Evolutionary conservation across 2,888 invertebrate genomes (phyloP).

Genomic region (Eupithecia abbreviata): DNA sequence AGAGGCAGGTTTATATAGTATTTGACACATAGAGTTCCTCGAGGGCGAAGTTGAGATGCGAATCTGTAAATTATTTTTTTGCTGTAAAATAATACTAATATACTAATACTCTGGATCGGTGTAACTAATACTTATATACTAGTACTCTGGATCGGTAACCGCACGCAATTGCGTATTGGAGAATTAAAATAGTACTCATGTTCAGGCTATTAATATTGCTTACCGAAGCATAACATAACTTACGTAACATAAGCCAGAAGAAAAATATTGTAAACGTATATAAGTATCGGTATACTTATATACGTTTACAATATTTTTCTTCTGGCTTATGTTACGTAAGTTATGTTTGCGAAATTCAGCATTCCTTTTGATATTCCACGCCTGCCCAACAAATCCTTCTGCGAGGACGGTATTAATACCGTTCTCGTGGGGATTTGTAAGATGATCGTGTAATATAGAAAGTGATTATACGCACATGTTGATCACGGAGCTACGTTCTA

Average conservation of each 20-base stretch:
- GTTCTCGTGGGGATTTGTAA: slow-evolving; percentile 1
- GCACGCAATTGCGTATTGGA: neutral
- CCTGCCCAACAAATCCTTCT: slow-evolving; percentile 5
- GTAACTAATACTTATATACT: too few species aligned
- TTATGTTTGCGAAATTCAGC: neutral
- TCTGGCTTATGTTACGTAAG: neutral
- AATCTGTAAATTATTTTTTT: too few species aligned
- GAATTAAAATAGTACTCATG: neutral
- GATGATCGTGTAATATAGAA: neutral
- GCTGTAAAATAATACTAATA: too few species aligned
- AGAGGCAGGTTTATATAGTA: too few species aligned
- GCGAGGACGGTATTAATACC: slow-evolving; percentile 8
- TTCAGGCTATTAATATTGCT: neutral
- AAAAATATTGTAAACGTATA: neutral
- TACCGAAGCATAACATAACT: too few species aligned
- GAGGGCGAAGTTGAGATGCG: too few species aligned
- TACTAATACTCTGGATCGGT: too few species aligned
- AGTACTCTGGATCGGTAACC: too few species aligned
- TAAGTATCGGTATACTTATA: neutral
- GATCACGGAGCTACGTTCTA: neutral
- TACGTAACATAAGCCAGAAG: neutral
- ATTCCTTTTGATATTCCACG: slow-evolving; percentile 13
- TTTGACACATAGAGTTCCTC: too few species aligned
- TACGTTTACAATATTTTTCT: neutral
- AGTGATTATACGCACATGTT: slow-evolving; percentile 5